Conservation (phyloP, 2,888 invertebrate species). For the Phortica magna region DNA sequence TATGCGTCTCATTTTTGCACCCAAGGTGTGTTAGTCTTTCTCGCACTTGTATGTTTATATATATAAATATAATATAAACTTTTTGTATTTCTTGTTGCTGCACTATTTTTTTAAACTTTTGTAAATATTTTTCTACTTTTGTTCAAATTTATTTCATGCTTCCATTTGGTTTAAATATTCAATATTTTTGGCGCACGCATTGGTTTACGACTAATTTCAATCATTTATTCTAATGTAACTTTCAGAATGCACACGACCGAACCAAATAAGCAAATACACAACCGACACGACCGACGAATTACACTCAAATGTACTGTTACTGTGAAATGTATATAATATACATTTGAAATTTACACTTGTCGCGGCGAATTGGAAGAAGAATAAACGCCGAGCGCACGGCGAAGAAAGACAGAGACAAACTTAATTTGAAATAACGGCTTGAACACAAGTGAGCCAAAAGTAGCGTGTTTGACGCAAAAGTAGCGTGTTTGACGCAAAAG, state of each 20-base stretch:
- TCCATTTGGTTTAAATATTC: neutral
- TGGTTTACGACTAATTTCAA: too few relatives aligned
- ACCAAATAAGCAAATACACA: conserved; percentile 48
- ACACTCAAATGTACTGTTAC: too few relatives aligned
- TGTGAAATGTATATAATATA: too few relatives aligned
- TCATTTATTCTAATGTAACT: neutral
- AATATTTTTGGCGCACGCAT: neutral
- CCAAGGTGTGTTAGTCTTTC: neutral
- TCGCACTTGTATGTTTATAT: neutral
- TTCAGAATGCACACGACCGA: neutral
- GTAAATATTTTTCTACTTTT: neutral
- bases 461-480: too few relatives aligned
- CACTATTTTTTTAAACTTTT: conserved; percentile 6
- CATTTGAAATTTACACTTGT: too few relatives aligned
- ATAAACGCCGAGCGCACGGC: too few relatives aligned
- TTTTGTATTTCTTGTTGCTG: conserved; percentile 3
- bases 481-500: too few relatives aligned
- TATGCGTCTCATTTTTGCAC: neutral
- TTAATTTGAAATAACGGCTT: too few relatives aligned
- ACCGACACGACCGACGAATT: too few relatives aligned
- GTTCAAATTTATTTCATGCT: neutral
- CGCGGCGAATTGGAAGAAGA: too few relatives aligned
- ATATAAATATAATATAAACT: conserved; percentile 13
- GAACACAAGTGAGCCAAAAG: too few relatives aligned
- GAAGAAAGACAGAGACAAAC: too few relatives aligned